phyloP scores from a whole-genome alignment of 30 jellyfish, hydroid and myxozoan genomes.

The Aurelia sp. region DNA sequence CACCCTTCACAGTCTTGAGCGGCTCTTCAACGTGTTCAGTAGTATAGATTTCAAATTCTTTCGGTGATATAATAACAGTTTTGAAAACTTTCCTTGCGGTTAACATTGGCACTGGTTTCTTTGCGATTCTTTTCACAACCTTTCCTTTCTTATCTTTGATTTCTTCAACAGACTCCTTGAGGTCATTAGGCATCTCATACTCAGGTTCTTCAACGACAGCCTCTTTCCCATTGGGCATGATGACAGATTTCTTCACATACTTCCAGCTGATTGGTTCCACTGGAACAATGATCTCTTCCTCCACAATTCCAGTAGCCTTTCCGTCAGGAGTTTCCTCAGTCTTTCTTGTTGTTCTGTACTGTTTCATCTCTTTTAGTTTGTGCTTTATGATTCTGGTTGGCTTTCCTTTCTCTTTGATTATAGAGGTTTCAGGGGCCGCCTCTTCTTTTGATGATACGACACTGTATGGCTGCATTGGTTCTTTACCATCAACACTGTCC shows the following conservation, averaged over 20 bases:
- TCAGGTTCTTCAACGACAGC: conserved; percentile 77
- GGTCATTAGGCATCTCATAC: conserved; percentile 74
- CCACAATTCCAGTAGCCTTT: conserved; percentile 14
- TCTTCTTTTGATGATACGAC: conserved; percentile 36
- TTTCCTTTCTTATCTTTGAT: conserved; percentile 67
- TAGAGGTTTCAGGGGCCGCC: conserved; percentile 15
- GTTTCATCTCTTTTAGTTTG: conserved; percentile 1
- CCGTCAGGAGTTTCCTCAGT: conserved; percentile 41
- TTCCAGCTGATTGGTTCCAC: conserved; percentile 64
- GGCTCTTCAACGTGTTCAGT: conserved; percentile 62
- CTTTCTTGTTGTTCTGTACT: conserved; percentile 4
- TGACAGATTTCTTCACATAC: conserved; percentile 39
- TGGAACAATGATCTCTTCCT: conserved; percentile 43
- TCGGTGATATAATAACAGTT: conserved; percentile 55
- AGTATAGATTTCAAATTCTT: conserved; percentile 47
- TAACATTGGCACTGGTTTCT: conserved; percentile 69
- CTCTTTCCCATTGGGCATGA: conserved; percentile 65
- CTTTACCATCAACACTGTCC: neutral
- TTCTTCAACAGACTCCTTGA: conserved; percentile 76
- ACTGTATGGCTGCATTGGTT: conserved; percentile 14
- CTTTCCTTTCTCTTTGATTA: conserved; percentile 28
- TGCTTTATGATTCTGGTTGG: neutral
- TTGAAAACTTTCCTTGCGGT: conserved; percentile 64
- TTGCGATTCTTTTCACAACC: conserved; percentile 50
- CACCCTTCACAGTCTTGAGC: conserved; percentile 53